A percentile compares a stretch with the other conserved stretches of the same genome.
Conservation (phyloP, 2,113 vertebrate genomes). For the Prochilodus magdalenae region DNA sequence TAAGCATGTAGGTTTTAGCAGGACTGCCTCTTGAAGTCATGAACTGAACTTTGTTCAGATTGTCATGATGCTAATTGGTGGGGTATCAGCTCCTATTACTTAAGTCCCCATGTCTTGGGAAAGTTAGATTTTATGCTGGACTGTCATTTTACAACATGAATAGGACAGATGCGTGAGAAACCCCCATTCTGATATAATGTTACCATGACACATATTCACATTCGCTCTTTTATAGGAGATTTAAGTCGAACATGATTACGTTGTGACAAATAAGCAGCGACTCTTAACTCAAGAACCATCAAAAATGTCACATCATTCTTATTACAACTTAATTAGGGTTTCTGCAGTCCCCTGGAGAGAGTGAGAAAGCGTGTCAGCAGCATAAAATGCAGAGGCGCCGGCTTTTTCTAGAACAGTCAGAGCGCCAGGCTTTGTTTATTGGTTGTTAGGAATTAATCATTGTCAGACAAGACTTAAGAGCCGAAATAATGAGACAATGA, state of each 20-base stretch:
- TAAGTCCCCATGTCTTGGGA: too few species aligned
- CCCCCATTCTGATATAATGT: not conserved
- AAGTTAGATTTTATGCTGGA: too few species aligned
- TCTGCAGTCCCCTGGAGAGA: slow-evolving; percentile 25
- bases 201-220: not conserved
- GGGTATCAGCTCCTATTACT: too few species aligned
- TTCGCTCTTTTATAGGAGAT: not conserved
- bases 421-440: slow-evolving; percentile 76
- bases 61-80: too few species aligned
- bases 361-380: slow-evolving; percentile 19
- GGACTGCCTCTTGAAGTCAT: too few species aligned
- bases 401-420: slow-evolving; percentile 66
- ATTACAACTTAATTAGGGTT: slow-evolving; percentile 36
- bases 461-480: slow-evolving; percentile 73
- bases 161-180: not conserved
- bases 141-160: too few species aligned
- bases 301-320: slow-evolving; percentile 36
- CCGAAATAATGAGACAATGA: slow-evolving; percentile 81
- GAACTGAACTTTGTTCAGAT: too few species aligned
- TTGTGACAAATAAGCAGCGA: not conserved
- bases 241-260: not conserved
- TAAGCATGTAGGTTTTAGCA: too few species aligned
- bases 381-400: slow-evolving; percentile 46
- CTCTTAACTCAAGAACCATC: not conserved
- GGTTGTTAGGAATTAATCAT: slow-evolving; percentile 81